These are phyloP conservation scores for Oscheius onirici DNA, from an alignment of 2,888 invertebrate species.

Conservation along the genomic window DNA sequence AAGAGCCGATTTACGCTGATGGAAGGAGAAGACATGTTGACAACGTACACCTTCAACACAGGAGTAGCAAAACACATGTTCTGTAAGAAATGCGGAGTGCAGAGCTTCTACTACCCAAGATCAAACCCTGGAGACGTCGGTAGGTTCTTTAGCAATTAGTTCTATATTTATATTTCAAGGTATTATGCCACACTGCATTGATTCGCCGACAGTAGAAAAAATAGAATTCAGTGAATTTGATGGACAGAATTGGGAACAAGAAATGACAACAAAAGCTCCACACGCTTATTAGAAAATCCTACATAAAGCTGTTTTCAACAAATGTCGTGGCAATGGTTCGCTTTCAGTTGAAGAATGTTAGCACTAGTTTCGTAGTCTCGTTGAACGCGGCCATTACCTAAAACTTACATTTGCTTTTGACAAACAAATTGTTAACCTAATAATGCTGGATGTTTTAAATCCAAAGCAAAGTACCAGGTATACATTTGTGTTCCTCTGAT, in stretches of 20 bases:
- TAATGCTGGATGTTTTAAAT: conserved; percentile 21
- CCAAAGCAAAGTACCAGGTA: conserved; percentile 47
- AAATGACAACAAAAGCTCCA: conserved; percentile 47
- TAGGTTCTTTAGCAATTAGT: conserved; percentile 53
- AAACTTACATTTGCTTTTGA: conserved; percentile 23
- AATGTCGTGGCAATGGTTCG: conserved; percentile 54
- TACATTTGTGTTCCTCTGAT: conserved; percentile 46
- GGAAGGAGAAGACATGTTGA: conserved; percentile 53
- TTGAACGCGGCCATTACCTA: conserved; percentile 38
- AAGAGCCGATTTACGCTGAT: conserved; percentile 72
- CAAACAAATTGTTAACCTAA: not conserved
- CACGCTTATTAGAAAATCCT: conserved; percentile 37
- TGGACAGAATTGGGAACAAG: conserved; percentile 55
- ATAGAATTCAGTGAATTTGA: conserved; percentile 46
- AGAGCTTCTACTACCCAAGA: conserved; percentile 76
- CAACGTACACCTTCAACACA: conserved; percentile 58
- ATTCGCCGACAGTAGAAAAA: conserved; percentile 51
- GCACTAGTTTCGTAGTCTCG: conserved; percentile 46
- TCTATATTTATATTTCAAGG: conserved; percentile 38
- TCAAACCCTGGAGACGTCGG: conserved; percentile 75
- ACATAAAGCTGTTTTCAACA: conserved; percentile 36
- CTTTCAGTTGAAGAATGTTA: conserved; percentile 46
- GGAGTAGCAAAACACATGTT: conserved; percentile 56
- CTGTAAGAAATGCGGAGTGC: conserved; percentile 74
- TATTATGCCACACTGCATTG: conserved; percentile 63